Conservation (phyloP, 2,888 invertebrate species). For the Oscheius sp. region DNA sequence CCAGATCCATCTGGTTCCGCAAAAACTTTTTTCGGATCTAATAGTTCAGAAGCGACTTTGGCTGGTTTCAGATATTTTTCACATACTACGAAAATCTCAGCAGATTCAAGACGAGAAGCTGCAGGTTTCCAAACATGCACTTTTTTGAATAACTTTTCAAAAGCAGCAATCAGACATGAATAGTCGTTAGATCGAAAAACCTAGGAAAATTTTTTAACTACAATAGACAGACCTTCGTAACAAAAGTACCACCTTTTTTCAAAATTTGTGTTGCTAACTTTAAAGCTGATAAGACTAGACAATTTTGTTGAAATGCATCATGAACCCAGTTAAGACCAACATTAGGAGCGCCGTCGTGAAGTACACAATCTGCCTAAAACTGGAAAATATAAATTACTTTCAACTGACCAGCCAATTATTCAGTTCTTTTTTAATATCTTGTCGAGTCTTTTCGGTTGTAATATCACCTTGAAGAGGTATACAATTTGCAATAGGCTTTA, state of each 20-base stretch:
- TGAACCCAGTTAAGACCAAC: slow-evolving; percentile 92
- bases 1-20: slow-evolving; percentile 71
- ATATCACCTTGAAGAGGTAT: slow-evolving; percentile 92
- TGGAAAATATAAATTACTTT: background rate
- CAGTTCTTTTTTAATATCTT: slow-evolving; percentile 64
- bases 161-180: slow-evolving; percentile 89
- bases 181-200: slow-evolving; percentile 92
- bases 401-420: slow-evolving; percentile 60
- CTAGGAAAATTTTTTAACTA: slow-evolving; percentile 20
- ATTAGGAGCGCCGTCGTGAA: slow-evolving; percentile 98
- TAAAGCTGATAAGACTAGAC: slow-evolving; percentile 82
- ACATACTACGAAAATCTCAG: slow-evolving; percentile 98
- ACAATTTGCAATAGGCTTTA: slow-evolving; percentile 87
- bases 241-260: slow-evolving; percentile 91
- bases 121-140: slow-evolving; percentile 98
- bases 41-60: slow-evolving; percentile 84
- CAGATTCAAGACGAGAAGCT: slow-evolving; percentile 96
- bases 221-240: slow-evolving; percentile 85
- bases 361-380: slow-evolving; percentile 87
- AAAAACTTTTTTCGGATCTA: slow-evolving; percentile 92
- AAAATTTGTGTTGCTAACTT: slow-evolving; percentile 90
- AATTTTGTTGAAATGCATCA: slow-evolving; percentile 90
- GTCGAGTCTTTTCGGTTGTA: slow-evolving; percentile 81
- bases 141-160: slow-evolving; percentile 92
- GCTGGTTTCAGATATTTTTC: slow-evolving; percentile 89